phyloP scores from a whole-genome alignment of 2,797 vertebrate genomes.

The Cirrhinus molitorella region DNA sequence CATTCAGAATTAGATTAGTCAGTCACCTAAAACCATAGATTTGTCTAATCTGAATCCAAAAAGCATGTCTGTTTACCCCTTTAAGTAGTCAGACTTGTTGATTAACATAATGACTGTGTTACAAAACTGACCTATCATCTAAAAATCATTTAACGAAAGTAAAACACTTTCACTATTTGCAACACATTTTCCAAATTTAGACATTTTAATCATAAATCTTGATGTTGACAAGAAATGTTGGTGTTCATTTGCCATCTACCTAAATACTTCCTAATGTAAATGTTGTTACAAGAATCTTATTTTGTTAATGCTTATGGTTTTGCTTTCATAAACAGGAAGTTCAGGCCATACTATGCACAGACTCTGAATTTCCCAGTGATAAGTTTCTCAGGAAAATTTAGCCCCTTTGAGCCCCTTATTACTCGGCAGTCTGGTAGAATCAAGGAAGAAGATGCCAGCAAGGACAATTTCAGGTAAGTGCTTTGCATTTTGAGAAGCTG shows the following conservation, averaged over 20 bases:
- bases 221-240: neutral
- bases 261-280: neutral
- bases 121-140: neutral
- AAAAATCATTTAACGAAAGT: too few species aligned
- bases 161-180: neutral
- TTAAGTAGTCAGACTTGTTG: neutral
- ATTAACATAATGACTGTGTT: neutral
- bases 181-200: neutral
- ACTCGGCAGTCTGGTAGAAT: conserved; percentile 63
- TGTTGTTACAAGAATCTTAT: neutral
- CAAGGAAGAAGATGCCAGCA: conserved; percentile 57
- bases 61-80: neutral
- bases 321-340: conserved; percentile 79
- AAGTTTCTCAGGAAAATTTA: conserved; percentile 78
- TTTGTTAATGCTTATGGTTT: neutral
- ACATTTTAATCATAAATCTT: neutral
- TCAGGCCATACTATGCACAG: conserved; percentile 84
- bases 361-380: conserved; percentile 84
- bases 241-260: neutral
- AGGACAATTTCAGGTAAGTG: conserved; percentile 73
- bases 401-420: conserved; percentile 82
- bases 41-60: neutral
- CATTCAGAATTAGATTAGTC: neutral
- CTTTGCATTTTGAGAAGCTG: neutral
- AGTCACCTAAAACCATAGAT: too few species aligned